These are phyloP conservation scores for Ichneumon xanthorius DNA, from an alignment of 2,888 invertebrate genomes.

Conservation along the genomic window DNA sequence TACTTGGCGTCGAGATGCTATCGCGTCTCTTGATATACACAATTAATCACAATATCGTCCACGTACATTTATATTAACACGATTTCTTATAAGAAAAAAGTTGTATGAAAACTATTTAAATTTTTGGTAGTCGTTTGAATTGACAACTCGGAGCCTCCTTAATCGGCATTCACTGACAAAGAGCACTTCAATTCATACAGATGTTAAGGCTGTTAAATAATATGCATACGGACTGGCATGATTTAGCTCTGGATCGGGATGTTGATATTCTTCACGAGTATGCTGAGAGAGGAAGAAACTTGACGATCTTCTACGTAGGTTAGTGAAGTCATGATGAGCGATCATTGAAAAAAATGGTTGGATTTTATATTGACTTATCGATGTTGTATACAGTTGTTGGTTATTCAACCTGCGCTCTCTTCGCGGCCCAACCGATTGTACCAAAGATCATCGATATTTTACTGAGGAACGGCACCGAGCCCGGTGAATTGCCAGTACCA, in stretches of 20 bases:
- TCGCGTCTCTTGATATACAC: no score
- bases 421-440: constrained; percentile 39
- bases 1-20: no score
- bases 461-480: constrained; percentile 42
- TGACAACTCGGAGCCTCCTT: not conserved
- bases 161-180: not conserved
- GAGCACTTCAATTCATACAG: not conserved
- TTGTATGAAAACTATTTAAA: no score
- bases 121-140: not conserved
- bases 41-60: no score
- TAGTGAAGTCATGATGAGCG: not conserved
- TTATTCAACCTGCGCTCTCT: constrained; percentile 31
- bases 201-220: constrained; percentile 10
- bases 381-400: constrained; percentile 19
- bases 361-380: not conserved
- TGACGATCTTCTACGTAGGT: constrained; percentile 44
- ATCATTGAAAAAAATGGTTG: not conserved
- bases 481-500: constrained; percentile 52
- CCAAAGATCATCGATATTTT: constrained; percentile 50
- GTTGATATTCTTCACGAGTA: constrained; percentile 45
- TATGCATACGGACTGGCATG: constrained; percentile 6
- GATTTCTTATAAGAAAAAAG: not conserved
- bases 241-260: constrained; percentile 44
- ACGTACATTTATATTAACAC: no score
- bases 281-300: constrained; percentile 34